These are phyloP conservation scores for Actinemys pallida DNA, from an alignment of 2,113 vertebrate species.

Conservation along the genomic window DNA sequence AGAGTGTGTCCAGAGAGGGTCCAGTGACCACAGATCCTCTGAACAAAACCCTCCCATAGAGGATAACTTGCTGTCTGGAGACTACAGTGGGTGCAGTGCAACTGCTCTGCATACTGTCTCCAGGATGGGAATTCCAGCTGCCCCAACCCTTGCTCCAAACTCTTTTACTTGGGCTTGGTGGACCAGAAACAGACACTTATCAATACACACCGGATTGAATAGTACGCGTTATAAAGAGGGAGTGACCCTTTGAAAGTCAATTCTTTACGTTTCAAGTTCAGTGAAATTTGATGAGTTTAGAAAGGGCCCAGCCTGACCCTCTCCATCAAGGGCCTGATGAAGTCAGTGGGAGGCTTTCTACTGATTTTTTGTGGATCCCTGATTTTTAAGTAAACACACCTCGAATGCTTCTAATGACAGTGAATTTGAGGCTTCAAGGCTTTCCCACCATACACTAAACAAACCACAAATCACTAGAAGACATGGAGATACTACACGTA, in stretches of 20 bases:
- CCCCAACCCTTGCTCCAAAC: neutral
- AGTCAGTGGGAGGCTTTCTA: neutral
- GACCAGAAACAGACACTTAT: neutral
- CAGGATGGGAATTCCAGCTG: neutral
- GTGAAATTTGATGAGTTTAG: neutral
- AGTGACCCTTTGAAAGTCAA: neutral
- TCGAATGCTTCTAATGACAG: neutral
- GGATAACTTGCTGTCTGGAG: neutral
- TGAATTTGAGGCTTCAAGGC: neutral
- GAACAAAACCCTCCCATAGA: neutral
- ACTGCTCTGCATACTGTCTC: neutral
- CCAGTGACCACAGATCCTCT: neutral
- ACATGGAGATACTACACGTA: neutral
- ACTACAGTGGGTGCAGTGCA: too few species aligned
- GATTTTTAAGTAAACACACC: neutral
- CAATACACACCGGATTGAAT: neutral
- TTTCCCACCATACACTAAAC: neutral
- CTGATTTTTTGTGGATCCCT: neutral
- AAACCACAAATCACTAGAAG: neutral
- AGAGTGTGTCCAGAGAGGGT: neutral
- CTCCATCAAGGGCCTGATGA: neutral
- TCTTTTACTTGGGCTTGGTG: neutral
- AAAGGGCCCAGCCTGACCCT: neutral
- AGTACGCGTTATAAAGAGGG: neutral
- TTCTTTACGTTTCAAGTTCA: neutral